phyloP scores from a whole-genome alignment of 2,888 invertebrate species.

The Marasmarcha lunaedactyla region DNA sequence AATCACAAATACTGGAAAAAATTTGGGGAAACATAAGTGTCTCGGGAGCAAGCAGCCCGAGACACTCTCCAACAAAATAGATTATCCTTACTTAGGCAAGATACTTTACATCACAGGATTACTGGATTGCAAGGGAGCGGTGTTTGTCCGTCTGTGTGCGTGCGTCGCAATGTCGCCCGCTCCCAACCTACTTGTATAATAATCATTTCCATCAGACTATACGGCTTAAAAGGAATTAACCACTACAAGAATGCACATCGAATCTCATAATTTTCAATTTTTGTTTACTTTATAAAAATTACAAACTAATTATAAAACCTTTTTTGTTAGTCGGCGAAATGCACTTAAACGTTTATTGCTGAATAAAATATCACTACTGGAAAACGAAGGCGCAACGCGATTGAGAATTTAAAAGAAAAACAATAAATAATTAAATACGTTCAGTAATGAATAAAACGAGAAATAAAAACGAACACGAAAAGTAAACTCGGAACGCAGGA shows the following conservation, averaged over 20 bases:
- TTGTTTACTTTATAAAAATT: conserved; percentile 57
- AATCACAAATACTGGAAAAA: conserved; percentile 82
- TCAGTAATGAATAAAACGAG: conserved; percentile 44
- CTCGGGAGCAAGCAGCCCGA: conserved; percentile 43
- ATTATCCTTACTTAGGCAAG: conserved; percentile 65
- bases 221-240: conserved; percentile 63
- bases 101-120: conserved; percentile 59
- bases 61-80: conserved; percentile 47
- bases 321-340: conserved; percentile 51
- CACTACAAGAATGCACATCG: conserved; percentile 68
- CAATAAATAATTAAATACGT: conserved; percentile 63
- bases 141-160: conserved; percentile 16
- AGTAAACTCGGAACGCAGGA: conserved; percentile 56
- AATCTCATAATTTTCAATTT: conserved; percentile 64
- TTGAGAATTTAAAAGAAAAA: conserved; percentile 51
- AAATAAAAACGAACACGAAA: conserved; percentile 57
- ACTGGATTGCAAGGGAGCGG: conserved; percentile 33
- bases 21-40: conserved; percentile 72
- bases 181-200: neutral
- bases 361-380: conserved; percentile 69
- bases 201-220: conserved; percentile 57
- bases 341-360: conserved; percentile 66
- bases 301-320: conserved; percentile 56
- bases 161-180: neutral
- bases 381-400: conserved; percentile 59